Conservation (phyloP, 2,888 invertebrate species). For the Acrocera orbiculus region DNA sequence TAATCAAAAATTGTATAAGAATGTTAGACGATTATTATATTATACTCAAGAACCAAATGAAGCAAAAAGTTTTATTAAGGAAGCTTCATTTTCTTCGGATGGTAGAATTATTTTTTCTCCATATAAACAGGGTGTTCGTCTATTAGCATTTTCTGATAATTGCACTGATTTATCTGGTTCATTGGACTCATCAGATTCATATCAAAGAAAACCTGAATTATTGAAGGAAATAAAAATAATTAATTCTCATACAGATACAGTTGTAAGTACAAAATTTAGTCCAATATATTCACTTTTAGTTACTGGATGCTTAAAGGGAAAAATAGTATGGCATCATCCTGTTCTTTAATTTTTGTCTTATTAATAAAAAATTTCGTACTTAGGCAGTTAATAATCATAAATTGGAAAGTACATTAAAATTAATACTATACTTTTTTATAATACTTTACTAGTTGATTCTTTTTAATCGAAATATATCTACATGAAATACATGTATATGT, state of each 20-base stretch:
- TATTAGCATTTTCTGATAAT: slow-evolving; percentile 58
- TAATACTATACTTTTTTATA: too few relatives aligned
- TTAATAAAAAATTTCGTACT: too few relatives aligned
- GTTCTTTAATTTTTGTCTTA: slow-evolving; percentile 19
- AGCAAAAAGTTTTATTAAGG: slow-evolving; percentile 84
- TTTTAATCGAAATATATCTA: too few relatives aligned
- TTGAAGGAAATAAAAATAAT: slow-evolving; percentile 51
- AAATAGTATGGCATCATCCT: slow-evolving; percentile 82
- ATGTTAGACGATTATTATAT: slow-evolving; percentile 62
- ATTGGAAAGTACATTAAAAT: too few relatives aligned
- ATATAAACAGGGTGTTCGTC: slow-evolving; percentile 68
- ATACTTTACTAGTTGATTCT: too few relatives aligned
- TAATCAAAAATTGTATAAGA: slow-evolving; percentile 26
- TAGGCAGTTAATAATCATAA: too few relatives aligned
- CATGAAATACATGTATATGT: too few relatives aligned
- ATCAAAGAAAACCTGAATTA: slow-evolving; percentile 29
- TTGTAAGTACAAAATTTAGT: slow-evolving; percentile 79
- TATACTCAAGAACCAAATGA: slow-evolving; percentile 74
- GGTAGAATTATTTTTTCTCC: slow-evolving; percentile 84
- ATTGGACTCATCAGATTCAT: slow-evolving; percentile 37
- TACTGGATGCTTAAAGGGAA: slow-evolving; percentile 77
- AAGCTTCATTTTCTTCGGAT: slow-evolving; percentile 76
- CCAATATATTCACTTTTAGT: slow-evolving; percentile 73
- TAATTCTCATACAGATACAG: slow-evolving; percentile 58
- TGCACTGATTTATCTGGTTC: slow-evolving; percentile 59